phyloP scores from a whole-genome alignment of 2,888 invertebrate genomes.

The Platynereis dumerilii region DNA sequence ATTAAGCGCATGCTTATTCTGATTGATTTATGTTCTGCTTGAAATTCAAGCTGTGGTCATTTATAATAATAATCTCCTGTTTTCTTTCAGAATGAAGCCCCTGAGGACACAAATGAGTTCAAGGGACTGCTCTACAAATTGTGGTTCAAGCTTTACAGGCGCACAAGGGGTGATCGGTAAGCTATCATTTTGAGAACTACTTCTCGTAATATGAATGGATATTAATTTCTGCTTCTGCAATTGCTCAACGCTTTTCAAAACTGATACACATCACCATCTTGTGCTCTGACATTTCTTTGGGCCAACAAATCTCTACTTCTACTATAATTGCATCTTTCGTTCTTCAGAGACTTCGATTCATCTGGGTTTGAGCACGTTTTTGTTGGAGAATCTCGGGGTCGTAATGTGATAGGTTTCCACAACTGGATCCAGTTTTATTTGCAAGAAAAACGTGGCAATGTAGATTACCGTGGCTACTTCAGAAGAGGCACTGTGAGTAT shows the following conservation, averaged over 20 bases:
- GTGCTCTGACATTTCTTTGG: too few species aligned
- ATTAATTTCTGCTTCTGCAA: too few species aligned
- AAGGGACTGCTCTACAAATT: slow-evolving; percentile 54
- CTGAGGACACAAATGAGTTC: slow-evolving; percentile 48
- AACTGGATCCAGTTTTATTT: slow-evolving; percentile 64
- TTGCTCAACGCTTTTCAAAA: too few species aligned
- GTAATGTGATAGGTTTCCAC: slow-evolving; percentile 61
- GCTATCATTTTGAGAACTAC: neutral
- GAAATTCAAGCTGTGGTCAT: too few species aligned
- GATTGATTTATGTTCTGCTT: too few species aligned
- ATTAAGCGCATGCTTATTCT: too few species aligned
- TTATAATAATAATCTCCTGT: too few species aligned
- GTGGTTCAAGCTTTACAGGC: slow-evolving; percentile 60
- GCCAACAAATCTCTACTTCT: too few species aligned
- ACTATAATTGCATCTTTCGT: slow-evolving; percentile 5
- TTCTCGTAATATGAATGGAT: too few species aligned
- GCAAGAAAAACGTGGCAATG: slow-evolving; percentile 59
- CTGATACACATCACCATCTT: too few species aligned
- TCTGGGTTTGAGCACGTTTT: slow-evolving; percentile 65
- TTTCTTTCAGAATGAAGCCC: slow-evolving; percentile 34
- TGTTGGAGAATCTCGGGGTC: slow-evolving; percentile 59
- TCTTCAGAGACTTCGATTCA: slow-evolving; percentile 53
- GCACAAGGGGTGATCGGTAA: slow-evolving; percentile 53
- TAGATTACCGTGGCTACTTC: slow-evolving; percentile 63
- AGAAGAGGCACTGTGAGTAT: slow-evolving; percentile 56